Base-by-base conservation (phyloP, 2,888 invertebrate genomes). In the Octonoba sinensis region DNA sequence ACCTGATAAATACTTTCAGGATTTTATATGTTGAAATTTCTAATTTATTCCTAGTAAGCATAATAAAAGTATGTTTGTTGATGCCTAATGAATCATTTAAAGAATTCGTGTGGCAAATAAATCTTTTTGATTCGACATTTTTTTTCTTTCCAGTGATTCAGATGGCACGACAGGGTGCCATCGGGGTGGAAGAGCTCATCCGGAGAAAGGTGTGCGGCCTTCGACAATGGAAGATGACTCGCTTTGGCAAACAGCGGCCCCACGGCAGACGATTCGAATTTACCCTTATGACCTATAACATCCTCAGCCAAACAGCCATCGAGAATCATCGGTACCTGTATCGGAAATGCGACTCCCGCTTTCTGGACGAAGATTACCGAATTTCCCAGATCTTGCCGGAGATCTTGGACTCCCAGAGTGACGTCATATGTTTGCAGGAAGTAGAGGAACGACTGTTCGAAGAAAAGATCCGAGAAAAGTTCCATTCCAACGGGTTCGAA, bases 341-440 rank as follows among this genome's bases (percentile, higher is more conserved):
- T 87, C 89, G 88, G 22, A 86, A 90, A 0, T 93, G 93, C 86
- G 87, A 91, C 47, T 88, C 89, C 8, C 84, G 88, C 0, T 90
- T 91, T 77, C 89, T 97, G 0, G 88, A 90, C 16, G 97, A 97
- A 96, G 89, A 91, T 16, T 89, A 90, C 59, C 91, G 97, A 65
- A 91, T 91, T 87, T 85, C 87, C 15, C 89, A 90, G 67, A 86
- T 94, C 20, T 86, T 91, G 71, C 87, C 89, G 74, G 93, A 93
- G 89, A 90, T 94, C 65, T 87, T 89, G 18, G 87, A 88, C 54
- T 88, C 90, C 22, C 87, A 90, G 77, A 91, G 93, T 81, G 93
- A 93, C 89, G 92, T 93, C 89, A 89, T 96, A 78, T 95, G 95
- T 87, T 89, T 97, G 11, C 97, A 98, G 91, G 98, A 98, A 91